These are phyloP conservation scores for Platysternon megacephalum DNA, from an alignment of 2,113 vertebrate species.

Conservation along the genomic window DNA sequence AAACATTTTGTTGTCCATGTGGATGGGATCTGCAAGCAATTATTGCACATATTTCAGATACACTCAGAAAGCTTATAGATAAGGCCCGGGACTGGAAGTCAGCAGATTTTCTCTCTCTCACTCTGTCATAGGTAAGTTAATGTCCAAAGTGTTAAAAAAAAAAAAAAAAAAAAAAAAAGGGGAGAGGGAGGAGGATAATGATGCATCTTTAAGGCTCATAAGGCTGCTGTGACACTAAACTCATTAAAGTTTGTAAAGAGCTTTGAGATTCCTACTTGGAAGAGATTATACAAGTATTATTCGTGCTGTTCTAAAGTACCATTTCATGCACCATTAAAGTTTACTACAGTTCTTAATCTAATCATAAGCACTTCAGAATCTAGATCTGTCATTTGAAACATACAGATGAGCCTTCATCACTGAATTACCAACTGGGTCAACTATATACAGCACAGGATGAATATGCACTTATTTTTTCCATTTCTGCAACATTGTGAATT, in stretches of 20 bases:
- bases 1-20: not conserved
- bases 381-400: slow-evolving; percentile 57
- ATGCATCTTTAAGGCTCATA: slow-evolving; percentile 44
- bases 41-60: slow-evolving; percentile 23
- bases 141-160: slow-evolving; percentile 24
- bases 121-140: slow-evolving; percentile 27
- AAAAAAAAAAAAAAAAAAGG: not conserved
- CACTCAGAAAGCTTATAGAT: slow-evolving; percentile 16
- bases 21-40: slow-evolving; percentile 14
- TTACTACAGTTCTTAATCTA: slow-evolving; percentile 64
- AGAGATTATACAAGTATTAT: slow-evolving; percentile 65
- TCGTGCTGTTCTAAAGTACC: slow-evolving; percentile 54
- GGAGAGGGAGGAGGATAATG: not conserved
- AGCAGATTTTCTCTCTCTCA: not conserved
- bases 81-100: not conserved
- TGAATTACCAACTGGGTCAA: slow-evolving; percentile 64
- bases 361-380: slow-evolving; percentile 69
- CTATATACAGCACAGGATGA: not conserved
- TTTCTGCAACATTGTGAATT: not conserved
- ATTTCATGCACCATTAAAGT: slow-evolving; percentile 66
- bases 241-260: slow-evolving; percentile 59
- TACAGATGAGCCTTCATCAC: slow-evolving; percentile 34
- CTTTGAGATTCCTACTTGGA: slow-evolving; percentile 51
- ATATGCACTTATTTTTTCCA: not conserved
- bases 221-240: slow-evolving; percentile 59